Percentiles rank a stretch among this genome's conserved stretches.
Evolutionary conservation across 2,797 vertebrate genomes (phyloP).

Genomic region (Basileuterus tristriatus): DNA sequence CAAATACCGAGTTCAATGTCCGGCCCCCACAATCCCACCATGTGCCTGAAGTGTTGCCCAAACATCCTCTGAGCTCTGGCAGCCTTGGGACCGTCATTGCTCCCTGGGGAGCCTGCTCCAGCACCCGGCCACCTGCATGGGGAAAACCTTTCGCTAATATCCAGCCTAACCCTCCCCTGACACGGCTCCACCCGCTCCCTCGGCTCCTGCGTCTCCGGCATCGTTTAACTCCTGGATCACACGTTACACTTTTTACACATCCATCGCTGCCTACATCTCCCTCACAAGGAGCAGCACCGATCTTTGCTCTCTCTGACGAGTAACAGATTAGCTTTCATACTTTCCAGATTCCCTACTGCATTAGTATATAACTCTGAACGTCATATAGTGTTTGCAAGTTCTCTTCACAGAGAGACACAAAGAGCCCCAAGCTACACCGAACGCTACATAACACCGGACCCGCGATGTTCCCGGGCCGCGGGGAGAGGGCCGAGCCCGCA

Average conservation of each 20-base stretch:
- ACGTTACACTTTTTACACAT: no score
- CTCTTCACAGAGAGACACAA: no score
- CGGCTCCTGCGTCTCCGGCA: no score
- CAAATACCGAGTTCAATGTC: no score
- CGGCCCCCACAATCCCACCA: not conserved
- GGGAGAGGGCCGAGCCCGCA: not conserved
- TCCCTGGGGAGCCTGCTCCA: not conserved
- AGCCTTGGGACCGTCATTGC: not conserved
- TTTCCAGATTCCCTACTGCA: not conserved
- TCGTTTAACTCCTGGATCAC: not conserved
- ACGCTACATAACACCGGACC: not conserved
- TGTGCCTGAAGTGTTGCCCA: no score
- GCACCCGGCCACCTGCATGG: fast-evolving
- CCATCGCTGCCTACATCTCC: not conserved
- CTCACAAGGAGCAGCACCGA: not conserved
- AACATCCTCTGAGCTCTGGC: not conserved
- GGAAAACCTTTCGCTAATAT: not conserved
- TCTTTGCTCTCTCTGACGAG: not conserved
- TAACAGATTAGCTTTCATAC: not conserved
- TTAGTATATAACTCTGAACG: not conserved
- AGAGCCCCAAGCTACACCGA: fast-evolving
- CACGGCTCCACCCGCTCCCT: not conserved
- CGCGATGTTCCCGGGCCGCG: not conserved
- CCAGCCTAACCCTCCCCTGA: not conserved
- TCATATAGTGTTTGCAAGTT: not conserved